A percentile compares a stretch with the other conserved stretches of the same genome.
phyloP scores from a whole-genome alignment of 2,888 invertebrate genomes.

The Proisotoma minuta region DNA sequence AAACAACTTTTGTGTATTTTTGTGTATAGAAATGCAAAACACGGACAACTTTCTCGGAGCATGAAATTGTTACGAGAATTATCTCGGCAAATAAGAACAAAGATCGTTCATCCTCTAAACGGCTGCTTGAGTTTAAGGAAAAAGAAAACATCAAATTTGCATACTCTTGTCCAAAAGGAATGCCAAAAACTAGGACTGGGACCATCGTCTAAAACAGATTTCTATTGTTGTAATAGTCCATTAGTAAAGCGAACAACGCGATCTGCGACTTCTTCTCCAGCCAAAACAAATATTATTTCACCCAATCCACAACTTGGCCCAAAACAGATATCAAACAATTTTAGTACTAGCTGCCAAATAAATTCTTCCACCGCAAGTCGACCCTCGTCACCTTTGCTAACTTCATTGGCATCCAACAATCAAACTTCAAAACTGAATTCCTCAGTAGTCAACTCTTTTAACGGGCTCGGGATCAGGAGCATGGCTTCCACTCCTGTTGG shows the following conservation, averaged over 20 bases:
- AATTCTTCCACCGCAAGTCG: neutral
- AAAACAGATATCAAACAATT: constrained; percentile 2
- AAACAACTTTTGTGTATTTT: no score
- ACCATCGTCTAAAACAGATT: neutral
- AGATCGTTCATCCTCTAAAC: constrained; percentile 8
- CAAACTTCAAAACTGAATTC: constrained; percentile 7
- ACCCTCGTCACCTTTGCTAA: constrained; percentile 3
- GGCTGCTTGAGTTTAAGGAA: neutral
- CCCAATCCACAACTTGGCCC: neutral
- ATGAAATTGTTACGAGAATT: constrained; percentile 28
- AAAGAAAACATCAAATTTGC: neutral
- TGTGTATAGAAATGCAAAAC: no score
- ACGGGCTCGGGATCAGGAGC: constrained; percentile 11
- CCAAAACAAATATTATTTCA: neutral
- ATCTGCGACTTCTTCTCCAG: neutral
- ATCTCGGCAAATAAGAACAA: constrained; percentile 14
- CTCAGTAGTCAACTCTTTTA: no score
- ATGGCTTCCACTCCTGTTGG: constrained; percentile 42
- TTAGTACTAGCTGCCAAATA: neutral
- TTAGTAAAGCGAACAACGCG: neutral
- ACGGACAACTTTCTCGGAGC: no score
- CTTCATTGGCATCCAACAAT: neutral
- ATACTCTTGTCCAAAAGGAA: constrained; percentile 8
- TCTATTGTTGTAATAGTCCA: neutral
- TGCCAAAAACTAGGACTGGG: neutral